phyloP scores from a whole-genome alignment of 2,113 vertebrate species.

The Motacilla alba region DNA sequence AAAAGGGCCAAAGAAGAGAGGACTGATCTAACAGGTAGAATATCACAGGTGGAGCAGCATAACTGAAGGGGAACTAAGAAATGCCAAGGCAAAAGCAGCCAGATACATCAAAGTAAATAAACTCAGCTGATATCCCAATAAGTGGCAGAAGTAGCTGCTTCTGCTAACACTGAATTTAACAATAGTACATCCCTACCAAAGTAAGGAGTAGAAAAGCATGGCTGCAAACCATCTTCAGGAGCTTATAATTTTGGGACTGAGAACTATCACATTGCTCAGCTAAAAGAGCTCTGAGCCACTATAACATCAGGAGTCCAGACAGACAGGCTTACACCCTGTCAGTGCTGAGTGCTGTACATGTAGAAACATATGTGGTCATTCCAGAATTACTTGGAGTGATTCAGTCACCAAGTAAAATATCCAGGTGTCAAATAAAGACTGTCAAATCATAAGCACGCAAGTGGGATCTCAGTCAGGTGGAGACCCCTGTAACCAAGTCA shows the following conservation, averaged over 20 bases:
- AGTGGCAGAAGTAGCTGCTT: background rate
- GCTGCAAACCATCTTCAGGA: background rate
- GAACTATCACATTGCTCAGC: background rate
- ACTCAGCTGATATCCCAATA: background rate
- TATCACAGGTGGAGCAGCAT: background rate
- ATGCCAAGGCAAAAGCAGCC: background rate
- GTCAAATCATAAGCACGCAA: background rate
- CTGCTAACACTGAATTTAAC: background rate
- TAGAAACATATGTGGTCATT: background rate
- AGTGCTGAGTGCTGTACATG: background rate
- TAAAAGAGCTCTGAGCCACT: background rate
- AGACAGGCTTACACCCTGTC: background rate
- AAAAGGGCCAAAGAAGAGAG: background rate
- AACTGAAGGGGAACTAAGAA: background rate
- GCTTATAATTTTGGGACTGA: background rate
- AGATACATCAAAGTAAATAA: background rate
- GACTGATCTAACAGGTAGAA: background rate
- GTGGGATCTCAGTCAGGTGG: background rate
- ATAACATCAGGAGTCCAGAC: background rate
- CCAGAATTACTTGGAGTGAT: background rate
- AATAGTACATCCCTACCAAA: background rate
- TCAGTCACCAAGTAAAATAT: background rate
- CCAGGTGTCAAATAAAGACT: background rate
- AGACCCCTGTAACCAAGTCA: background rate
- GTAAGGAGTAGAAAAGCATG: background rate